These are phyloP conservation scores for Brachypterus glaber DNA, from an alignment of 2,888 invertebrate genomes.

Conservation along the genomic window DNA sequence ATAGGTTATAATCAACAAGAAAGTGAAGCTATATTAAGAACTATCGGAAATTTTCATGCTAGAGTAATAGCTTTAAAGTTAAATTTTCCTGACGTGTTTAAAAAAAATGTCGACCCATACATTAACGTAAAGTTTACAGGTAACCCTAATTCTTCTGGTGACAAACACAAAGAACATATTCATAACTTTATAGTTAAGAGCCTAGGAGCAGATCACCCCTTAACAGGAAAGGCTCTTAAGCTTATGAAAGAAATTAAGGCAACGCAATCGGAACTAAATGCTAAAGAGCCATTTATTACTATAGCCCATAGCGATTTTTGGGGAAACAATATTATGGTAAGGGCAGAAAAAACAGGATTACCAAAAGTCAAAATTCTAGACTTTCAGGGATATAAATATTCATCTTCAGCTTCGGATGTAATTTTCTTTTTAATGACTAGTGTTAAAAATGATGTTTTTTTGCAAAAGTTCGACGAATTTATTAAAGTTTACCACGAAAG, in stretches of 20 bases:
- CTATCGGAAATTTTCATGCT: constrained; percentile 46
- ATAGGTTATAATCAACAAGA: constrained; percentile 42
- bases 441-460: constrained; percentile 12
- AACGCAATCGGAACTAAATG: background rate
- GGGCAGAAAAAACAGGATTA: constrained; percentile 27
- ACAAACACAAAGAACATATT: too few species aligned
- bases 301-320: constrained; percentile 48
- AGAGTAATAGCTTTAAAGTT: constrained; percentile 44
- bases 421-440: constrained; percentile 27
- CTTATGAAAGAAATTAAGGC: background rate
- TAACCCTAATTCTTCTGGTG: background rate
- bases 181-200: too few species aligned
- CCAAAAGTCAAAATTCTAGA: constrained; percentile 24
- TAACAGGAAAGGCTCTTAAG: background rate
- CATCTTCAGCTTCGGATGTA: constrained; percentile 22
- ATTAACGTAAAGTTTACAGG: background rate
- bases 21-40: constrained; percentile 36
- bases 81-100: constrained; percentile 35
- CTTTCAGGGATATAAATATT: constrained; percentile 24
- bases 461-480: background rate
- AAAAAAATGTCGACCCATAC: constrained; percentile 29
- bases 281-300: constrained; percentile 41
- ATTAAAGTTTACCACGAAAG: too few species aligned
- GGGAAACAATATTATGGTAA: constrained; percentile 51
- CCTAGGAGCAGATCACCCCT: too few species aligned